Evolutionary conservation across 2,888 invertebrate species (phyloP).

Genomic region (Drosophila basisetae): DNA sequence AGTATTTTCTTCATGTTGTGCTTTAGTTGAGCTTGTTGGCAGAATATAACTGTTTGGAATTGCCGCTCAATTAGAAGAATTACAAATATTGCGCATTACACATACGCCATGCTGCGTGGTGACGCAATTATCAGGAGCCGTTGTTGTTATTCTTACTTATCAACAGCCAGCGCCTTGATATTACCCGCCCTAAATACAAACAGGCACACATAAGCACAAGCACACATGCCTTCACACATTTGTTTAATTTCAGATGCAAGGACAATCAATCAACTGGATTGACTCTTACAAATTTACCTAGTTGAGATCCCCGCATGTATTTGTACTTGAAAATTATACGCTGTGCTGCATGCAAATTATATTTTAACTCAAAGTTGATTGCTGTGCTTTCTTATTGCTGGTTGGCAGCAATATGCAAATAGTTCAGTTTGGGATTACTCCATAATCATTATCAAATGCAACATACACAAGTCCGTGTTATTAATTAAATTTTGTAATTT

Average conservation of each 20-base stretch:
- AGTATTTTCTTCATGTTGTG: slow-evolving; percentile 1
- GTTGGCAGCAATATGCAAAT: slow-evolving; percentile 23
- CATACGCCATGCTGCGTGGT: slow-evolving; percentile 47
- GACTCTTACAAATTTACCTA: slow-evolving; percentile 43
- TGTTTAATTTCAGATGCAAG: slow-evolving; percentile 24
- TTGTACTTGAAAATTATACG: slow-evolving; percentile 11
- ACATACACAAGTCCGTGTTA: not conserved
- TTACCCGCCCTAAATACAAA: slow-evolving; percentile 2
- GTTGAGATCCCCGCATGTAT: slow-evolving; percentile 13
- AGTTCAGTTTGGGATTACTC: slow-evolving; percentile 8
- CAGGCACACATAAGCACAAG: not conserved
- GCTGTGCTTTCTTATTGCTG: slow-evolving; percentile 1
- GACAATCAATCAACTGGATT: slow-evolving; percentile 69
- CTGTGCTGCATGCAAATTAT: slow-evolving; percentile 31
- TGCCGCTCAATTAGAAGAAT: slow-evolving; percentile 19
- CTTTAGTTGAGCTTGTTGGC: slow-evolving; percentile 10
- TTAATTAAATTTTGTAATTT: slow-evolving; percentile 19
- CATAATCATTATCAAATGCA: not conserved
- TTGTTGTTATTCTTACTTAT: slow-evolving; percentile 14
- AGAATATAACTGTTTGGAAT: slow-evolving; percentile 6
- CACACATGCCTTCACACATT: not conserved
- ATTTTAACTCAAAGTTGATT: slow-evolving; percentile 12
- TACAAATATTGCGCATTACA: slow-evolving; percentile 40
- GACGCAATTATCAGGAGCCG: slow-evolving; percentile 43
- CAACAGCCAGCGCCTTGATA: slow-evolving; percentile 41